Evolutionary conservation across 1,140 invertebrate genomes (phyloP).

Genomic region (Cherax destructor): DNA sequence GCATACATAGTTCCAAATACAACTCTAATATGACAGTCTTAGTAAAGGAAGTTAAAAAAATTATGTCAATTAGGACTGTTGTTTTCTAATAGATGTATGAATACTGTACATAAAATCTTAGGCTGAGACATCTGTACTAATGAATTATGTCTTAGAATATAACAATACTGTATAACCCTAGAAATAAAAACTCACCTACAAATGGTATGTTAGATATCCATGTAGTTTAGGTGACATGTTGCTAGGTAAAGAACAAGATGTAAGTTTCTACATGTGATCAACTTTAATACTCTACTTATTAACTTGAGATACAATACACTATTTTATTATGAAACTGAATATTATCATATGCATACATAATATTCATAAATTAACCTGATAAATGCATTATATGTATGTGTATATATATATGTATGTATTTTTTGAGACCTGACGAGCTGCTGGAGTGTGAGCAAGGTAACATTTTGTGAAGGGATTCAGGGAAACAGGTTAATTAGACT

Average conservation of each 20-base stretch:
- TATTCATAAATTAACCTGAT: neutral
- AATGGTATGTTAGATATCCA: neutral
- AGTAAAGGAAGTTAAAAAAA: neutral
- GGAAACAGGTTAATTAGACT: no score
- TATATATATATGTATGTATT: no score
- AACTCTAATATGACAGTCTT: neutral
- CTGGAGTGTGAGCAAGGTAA: no score
- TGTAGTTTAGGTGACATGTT: slow-evolving; percentile 19
- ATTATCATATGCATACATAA: slow-evolving; percentile 2
- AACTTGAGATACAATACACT: no score
- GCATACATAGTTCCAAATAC: neutral
- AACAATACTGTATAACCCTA: neutral
- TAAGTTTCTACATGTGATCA: neutral
- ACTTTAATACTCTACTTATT: no score
- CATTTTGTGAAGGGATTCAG: no score
- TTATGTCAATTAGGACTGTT: neutral
- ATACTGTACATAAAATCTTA: neutral
- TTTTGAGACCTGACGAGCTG: no score
- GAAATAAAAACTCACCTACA: neutral
- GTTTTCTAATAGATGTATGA: neutral
- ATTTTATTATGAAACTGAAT: no score
- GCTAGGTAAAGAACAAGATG: neutral
- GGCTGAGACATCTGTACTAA: neutral
- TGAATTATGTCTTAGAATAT: slow-evolving; percentile 1
- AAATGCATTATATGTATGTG: no score